phyloP scores from a whole-genome alignment of 2,888 invertebrate species.

The Fragum whitleyi region DNA sequence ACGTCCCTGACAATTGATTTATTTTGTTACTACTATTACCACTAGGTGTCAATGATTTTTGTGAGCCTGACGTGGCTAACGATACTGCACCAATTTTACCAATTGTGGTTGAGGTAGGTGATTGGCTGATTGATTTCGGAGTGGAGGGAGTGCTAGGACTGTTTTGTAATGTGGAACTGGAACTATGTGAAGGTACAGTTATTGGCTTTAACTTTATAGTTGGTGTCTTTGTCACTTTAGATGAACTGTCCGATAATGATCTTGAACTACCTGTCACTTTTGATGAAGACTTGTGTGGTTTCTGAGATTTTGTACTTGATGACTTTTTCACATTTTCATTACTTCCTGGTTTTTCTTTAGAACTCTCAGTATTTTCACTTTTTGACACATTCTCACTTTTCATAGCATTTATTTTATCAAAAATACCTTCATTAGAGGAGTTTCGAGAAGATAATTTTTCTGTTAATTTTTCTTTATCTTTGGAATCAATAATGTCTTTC shows the following conservation, averaged over 20 bases:
- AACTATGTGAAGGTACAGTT: constrained; percentile 87
- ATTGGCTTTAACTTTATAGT: constrained; percentile 87
- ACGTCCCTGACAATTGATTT: constrained; percentile 4
- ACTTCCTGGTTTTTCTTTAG: constrained; percentile 13
- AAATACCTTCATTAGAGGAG: constrained; percentile 63
- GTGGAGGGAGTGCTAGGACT: constrained; percentile 53
- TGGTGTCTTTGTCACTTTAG: constrained; percentile 76
- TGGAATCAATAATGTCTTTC: constrained; percentile 33
- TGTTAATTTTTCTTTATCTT: constrained; percentile 32
- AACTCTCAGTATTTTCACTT: constrained; percentile 34
- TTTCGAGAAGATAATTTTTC: constrained; percentile 29
- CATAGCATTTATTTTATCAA: constrained; percentile 67
- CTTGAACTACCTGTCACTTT: constrained; percentile 49
- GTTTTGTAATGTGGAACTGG: constrained; percentile 46
- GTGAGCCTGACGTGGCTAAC: constrained; percentile 68
- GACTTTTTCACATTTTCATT: constrained; percentile 49
- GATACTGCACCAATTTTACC: constrained; percentile 71
- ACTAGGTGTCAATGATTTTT: constrained; percentile 50
- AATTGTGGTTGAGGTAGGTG: constrained; percentile 72
- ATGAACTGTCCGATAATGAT: constrained; percentile 51
- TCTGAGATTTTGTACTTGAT: constrained; percentile 58
- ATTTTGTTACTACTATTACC: constrained; percentile 34
- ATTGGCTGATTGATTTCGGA: constrained; percentile 60
- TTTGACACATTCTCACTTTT: constrained; percentile 51
- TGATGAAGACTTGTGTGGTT: constrained; percentile 65